Evolutionary conservation across 2,888 invertebrate species (phyloP), one percentile per base, ranked within the genome.

Genomic region (Toxonevra muliebris): DNA sequence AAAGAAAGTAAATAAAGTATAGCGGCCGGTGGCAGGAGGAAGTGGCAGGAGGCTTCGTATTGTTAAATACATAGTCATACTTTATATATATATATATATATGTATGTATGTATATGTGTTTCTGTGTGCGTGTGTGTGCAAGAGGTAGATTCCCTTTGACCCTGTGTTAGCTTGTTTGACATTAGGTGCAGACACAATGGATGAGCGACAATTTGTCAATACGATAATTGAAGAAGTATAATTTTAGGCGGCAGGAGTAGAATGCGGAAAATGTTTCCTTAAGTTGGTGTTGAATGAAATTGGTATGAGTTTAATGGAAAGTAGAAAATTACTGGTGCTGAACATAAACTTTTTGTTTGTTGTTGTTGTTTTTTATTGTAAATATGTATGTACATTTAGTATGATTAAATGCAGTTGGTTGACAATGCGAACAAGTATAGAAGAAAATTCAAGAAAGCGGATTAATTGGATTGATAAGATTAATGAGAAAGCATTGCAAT

Each of bases 381-480:
- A 10, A 42, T 20, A 40, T 41, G 30, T 10, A n/a, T 52, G 20
- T 43, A 42, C 11, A 12, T 57, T 15, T 15, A 41, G 17, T 15
- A 20, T 48, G 58, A 65, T 65, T 65, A 65, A 65, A 52, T 59
- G 65, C 59, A 65, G 65, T 43, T 53, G 48, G 59, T 50, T 43
- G 58, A 59, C 65, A 65, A 65, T 65, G 52, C 58, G 20, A 59
- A 42, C 58, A 58, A 50, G 52, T 52, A 52, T 52, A 43, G 52
- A 59, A 52, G 50, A 42, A 13, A 2, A 42, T 40, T 20, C 42
- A 59, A 58, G 43, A 48, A 41, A 59, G 52, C 19, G 19, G 75
- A 80, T 80, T 80, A 81, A 81, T 81, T 81, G 81, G 79, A 78
- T 80, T 80, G 82, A 81, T 81, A 80, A 82, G 80, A 81, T 79